These are phyloP conservation scores for Caenorhabditis tropicalis DNA, from an alignment of 1,140 invertebrate species.

Conservation along the genomic window DNA sequence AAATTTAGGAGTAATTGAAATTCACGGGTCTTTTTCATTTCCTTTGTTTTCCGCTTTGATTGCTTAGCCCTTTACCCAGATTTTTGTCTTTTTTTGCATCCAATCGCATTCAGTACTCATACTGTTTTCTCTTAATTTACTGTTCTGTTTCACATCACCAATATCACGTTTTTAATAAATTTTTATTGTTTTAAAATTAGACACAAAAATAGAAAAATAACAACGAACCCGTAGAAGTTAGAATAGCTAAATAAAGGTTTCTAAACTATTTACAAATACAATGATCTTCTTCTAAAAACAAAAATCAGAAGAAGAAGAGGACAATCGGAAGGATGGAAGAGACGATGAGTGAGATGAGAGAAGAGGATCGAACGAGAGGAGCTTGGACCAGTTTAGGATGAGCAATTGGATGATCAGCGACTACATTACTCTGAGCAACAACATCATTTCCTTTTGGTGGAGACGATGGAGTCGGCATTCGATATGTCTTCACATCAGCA, in stretches of 20 bases:
- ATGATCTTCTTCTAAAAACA: neutral
- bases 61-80: neutral
- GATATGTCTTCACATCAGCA: slow-evolving; percentile 68
- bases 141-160: neutral
- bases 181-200: neutral
- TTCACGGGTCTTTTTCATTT: neutral
- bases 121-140: neutral
- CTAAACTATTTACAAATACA: slow-evolving; percentile 42
- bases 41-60: neutral
- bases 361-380: neutral
- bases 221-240: neutral
- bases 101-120: neutral
- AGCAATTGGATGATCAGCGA: neutral
- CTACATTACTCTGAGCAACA: slow-evolving; percentile 26
- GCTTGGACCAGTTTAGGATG: slow-evolving; percentile 13
- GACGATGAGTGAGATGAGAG: neutral
- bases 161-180: slow-evolving; percentile 14
- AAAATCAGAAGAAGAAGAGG: neutral
- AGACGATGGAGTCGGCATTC: slow-evolving; percentile 56
- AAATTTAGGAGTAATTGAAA: neutral
- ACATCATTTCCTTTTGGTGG: slow-evolving; percentile 29
- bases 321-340: neutral
- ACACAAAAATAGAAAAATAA: neutral
- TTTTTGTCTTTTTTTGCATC: neutral
- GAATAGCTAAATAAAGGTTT: neutral